Evolutionary conservation across 2,888 invertebrate species (phyloP), one percentile per base, ranked within the genome.

Genomic region (Rhorus exstirpatorius): DNA sequence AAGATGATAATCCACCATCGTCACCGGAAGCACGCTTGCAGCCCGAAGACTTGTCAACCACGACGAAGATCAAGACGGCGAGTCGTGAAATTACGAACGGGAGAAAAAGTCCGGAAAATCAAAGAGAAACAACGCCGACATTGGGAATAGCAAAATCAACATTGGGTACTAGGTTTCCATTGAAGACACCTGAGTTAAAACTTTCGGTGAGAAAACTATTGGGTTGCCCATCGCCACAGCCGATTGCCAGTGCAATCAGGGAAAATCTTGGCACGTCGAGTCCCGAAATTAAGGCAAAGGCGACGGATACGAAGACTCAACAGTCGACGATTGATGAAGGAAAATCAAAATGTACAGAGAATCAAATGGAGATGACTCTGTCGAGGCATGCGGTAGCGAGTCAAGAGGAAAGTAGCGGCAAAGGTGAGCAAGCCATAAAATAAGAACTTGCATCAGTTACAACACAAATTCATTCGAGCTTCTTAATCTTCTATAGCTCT

Each of bases 171-270:
- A 1, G 38, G 53, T 75, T 78, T 1, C 58, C 79, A 31, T 19
- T 87, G 0, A 92, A 89, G 58, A 89, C 90, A 1, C 92, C 92
- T 12, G 92, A 92, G 81, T 67, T 92, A 2, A 92, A 92, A 71
- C 83, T 92, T 1, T 92, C 92, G 17, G 92, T 92, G 31, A 87
- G 91, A 67, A 92, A 92, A 77, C 79, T 92, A 31, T 84, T 92
- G 6, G 92, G 92, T 1, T 92, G 92, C 71, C 92, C 91, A 3
- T 91, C 92, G 26, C 91, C 92, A 10, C 91, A 90, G 6, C 89
- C 91, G 46, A 83, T 89, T 6, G 74, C 83, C 14, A 87, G 1
- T 41, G 14, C 51, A 10, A n/a, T 24, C 24, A 49, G 58, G 14
- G 71, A 79, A 19, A 8, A 31, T 35, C 75, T 55, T 1, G 65